Evolutionary conservation across 1,140 invertebrate species (phyloP).

Genomic region (Drosophila kohkoa): DNA sequence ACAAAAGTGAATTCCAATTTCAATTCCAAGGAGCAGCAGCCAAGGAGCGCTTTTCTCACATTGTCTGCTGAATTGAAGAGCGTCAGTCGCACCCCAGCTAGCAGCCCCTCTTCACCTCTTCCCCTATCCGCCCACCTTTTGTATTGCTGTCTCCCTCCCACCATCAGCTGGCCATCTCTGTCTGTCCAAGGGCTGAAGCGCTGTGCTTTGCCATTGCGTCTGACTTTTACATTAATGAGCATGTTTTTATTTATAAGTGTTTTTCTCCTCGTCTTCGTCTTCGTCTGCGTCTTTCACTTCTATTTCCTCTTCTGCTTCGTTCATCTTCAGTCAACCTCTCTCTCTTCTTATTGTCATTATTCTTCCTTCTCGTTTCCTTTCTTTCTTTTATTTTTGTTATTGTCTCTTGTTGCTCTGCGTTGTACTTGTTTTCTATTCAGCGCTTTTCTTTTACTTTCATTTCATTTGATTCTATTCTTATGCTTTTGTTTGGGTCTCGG

Average conservation of each 20-base stretch:
- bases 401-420: too few relatives aligned
- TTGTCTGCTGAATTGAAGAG: slow-evolving; percentile 41
- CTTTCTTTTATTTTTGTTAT: neutral
- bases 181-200: slow-evolving; percentile 19
- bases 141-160: slow-evolving; percentile 4
- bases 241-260: slow-evolving; percentile 82
- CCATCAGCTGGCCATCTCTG: neutral
- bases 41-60: slow-evolving; percentile 30
- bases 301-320: neutral
- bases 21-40: slow-evolving; percentile 48
- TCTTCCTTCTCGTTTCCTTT: slow-evolving; percentile 24
- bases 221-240: slow-evolving; percentile 81
- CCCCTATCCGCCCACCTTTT: neutral
- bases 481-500: slow-evolving; percentile 17
- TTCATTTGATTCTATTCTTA: slow-evolving; percentile 29
- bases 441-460: slow-evolving; percentile 32
- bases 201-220: slow-evolving; percentile 31
- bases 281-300: neutral
- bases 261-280: slow-evolving; percentile 42
- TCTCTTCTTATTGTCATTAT: slow-evolving; percentile 37
- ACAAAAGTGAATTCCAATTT: slow-evolving; percentile 70
- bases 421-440: slow-evolving; percentile 18
- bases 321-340: too few relatives aligned
- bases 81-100: slow-evolving; percentile 2
- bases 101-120: neutral